Evolutionary conservation across 2,888 invertebrate genomes (phyloP), one percentile per base, ranked within the genome.

Genomic region (Apodemia duryi): DNA sequence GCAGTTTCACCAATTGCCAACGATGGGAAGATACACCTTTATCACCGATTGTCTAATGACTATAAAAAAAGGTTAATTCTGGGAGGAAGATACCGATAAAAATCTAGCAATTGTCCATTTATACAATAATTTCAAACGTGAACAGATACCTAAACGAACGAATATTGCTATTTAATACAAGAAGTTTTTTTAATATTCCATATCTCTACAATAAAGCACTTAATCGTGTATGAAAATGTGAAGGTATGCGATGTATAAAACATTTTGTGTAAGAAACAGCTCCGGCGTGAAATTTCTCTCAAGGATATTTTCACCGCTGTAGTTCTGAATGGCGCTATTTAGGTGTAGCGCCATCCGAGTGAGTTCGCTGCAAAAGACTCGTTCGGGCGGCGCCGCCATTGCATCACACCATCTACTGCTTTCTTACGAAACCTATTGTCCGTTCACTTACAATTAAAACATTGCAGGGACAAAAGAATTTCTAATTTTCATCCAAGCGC

Each of bases 401-500:
- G 69, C 68, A 67, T 67, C 71, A 67, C 70, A 69, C 69, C 67
- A 71, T 68, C 66, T 66, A 66, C 65, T 66, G 65, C 67, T 67
- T 72, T 68, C 69, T 70, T 65, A 68, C 69, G 71, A 65, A 66
- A 67, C 69, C 77, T 76, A 79, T 83, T 81, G 82, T 79, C 73
- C 77, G 77, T 81, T 82, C 82, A 80, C 80, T 85, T 82, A 82
- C 83, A 85, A 84, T 87, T 87, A 85, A 46, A 84, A 84, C 80
- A 82, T 78, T 76, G 77, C 74, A 69, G 74, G 80, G 79, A 87
- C 87, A 87, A 87, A 87, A 83, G 87, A 87, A 87, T 88, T 86
- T 87, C 82, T 87, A 86, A 88, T 87, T 86, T 80, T 76, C 78
- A 84, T 80, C 81, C 79, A 77, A 77, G 85, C 78, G 74, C 78